Evolutionary conservation across 2,888 invertebrate species (phyloP), one percentile per base, ranked within the genome.

Genomic region (Sicus ferrugineus): DNA sequence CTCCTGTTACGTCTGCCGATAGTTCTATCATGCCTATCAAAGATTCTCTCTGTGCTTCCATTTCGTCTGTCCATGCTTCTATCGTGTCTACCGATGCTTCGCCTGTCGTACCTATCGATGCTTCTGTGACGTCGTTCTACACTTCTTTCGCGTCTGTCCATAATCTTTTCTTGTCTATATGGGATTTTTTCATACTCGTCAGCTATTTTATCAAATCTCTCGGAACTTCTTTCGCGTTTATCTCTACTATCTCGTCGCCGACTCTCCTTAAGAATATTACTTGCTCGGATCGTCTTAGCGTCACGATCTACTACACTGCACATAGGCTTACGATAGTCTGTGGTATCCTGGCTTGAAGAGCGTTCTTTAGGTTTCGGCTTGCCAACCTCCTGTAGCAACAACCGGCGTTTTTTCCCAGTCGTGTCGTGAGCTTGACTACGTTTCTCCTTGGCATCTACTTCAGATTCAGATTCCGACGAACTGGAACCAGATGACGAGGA

Each of bases 31-130:
- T 74, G 71, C 9, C 73, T 69, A 63, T 77, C 75, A 16, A 68
- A 62, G 23, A 69, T 72, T 21, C 73, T 74, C 6, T 77, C 75
- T 38, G 6, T 38, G 26, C 69, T 69, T 21, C 31, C 5, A 19
- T 9, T 16, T 26, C 16, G 9, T 56, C 56, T 23, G 2, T 56
- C 56, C 28, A 14, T 28, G 56, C 56, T 56, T 2, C 16, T 28
- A 28, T 28, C 7, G 1, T 28, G 26, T 14, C 16, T 71, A 16
- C 72, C n/a, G n/a, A n/a, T n/a, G n/a, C n/a, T 72, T 1, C 70
- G 69, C 72, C 70, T 70, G n/a, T 69, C 63, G 50, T 69, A n/a
- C n/a, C 73, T 69, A 66, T 76, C 75, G 14, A 69, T 62, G n/a
- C 70, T 72, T 67, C 73, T 69, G n/a, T 73, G 70, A 30, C 71